A percentile compares a stretch with the other conserved stretches of the same genome.
These are phyloP conservation scores for Apotomis betuletana DNA, from an alignment of 2,888 invertebrate genomes.

Conservation along the genomic window DNA sequence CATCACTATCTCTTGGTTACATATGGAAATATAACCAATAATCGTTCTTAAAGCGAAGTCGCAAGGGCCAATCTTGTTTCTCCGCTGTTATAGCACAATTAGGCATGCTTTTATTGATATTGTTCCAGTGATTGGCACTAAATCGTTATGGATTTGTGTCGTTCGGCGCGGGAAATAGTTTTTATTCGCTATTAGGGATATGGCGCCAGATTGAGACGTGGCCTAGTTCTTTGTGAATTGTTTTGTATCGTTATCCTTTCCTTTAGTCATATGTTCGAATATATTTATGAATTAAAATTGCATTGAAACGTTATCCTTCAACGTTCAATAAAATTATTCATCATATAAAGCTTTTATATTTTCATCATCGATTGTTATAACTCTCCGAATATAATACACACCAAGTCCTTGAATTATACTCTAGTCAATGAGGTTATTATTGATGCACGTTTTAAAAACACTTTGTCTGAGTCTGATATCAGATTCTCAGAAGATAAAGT, in stretches of 20 bases:
- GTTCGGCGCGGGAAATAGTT: slow-evolving; percentile 5
- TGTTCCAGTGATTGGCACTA: slow-evolving; percentile 16
- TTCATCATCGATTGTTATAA: slow-evolving; percentile 2
- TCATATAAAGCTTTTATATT: neutral
- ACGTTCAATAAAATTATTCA: neutral
- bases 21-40: neutral
- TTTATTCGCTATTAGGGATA: neutral
- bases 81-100: slow-evolving; percentile 7
- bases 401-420: neutral
- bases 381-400: neutral
- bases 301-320: neutral
- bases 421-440: neutral
- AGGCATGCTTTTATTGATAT: slow-evolving; percentile 22
- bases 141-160: slow-evolving; percentile 15
- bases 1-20: neutral
- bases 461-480: too few relatives aligned
- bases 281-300: neutral
- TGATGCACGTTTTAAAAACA: too few relatives aligned
- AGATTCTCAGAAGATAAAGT: too few relatives aligned
- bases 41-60: neutral
- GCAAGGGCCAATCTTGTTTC: neutral
- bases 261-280: neutral
- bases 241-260: neutral
- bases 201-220: neutral
- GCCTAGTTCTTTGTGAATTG: neutral